Evolutionary conservation across 2,888 invertebrate species (phyloP), one percentile per base, ranked within the genome.

Genomic region (Euspilapteryx auroguttella): DNA sequence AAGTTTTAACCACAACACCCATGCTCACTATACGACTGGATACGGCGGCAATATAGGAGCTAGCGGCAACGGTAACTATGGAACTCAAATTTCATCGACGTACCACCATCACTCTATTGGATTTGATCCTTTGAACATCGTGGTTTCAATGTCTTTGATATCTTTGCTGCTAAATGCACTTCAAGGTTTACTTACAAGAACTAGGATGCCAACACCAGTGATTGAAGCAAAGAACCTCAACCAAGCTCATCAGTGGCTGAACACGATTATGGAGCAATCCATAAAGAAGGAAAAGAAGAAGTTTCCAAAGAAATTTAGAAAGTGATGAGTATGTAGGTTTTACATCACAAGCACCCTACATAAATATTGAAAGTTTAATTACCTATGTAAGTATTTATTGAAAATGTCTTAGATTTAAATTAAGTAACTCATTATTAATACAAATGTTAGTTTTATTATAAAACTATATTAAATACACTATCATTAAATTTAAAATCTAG

Each of bases 41-140:
- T 17, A 24, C 11, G 10, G 12, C n/a, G n/a, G 23, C 14, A 27
- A 23, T 13, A 24, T 12, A n/a, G 30, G 26, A 11, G 15, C 11
- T 4, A 21, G 9, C 3, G n/a, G 29, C 1, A 55, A 44, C 28
- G 47, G 47, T 1, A 65, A 57, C 34, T 61, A 61, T 36, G 58
- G 49, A 12, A 28, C 35, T 2, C 5, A 17, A 6, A n/a, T n/a
- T n/a, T 17, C 17, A 8, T 47, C 54, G 9, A 55, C 65, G 1
- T 73, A 71, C 35, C 73, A 77, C 36, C 76, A 76, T 33, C 75
- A 77, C 40, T 75, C 73, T 2, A 68, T 77, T 28, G 75, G 75
- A n/a, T 69, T 77, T 33, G 76, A 77, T 49, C 76, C 77, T 6
- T 50, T 77, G 27, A 77, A 77, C 36, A 73, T 77, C 14, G 56